Conservation (phyloP, 2,797 vertebrate genomes). For the Trematomus bernacchii region DNA sequence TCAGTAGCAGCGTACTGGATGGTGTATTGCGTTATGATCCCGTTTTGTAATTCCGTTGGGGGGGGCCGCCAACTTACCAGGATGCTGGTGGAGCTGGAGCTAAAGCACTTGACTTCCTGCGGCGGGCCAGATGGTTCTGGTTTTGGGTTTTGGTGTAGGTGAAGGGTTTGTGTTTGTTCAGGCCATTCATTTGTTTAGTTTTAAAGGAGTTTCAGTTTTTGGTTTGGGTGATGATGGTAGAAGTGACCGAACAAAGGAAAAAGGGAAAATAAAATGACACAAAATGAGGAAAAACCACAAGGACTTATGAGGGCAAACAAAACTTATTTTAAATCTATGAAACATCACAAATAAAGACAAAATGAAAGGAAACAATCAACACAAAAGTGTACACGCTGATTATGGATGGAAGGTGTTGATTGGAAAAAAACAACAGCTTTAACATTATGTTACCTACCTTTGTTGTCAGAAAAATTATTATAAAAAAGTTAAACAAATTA, state of each 20-base stretch:
- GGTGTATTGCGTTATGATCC: slow-evolving; percentile 94
- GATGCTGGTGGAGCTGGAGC: slow-evolving; percentile 97
- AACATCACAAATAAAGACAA: slow-evolving; percentile 72
- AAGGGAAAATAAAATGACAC: slow-evolving; percentile 86
- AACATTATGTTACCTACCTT: slow-evolving; percentile 94
- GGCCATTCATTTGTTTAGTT: slow-evolving; percentile 75
- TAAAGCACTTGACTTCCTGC: slow-evolving; percentile 96
- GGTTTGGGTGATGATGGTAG: slow-evolving; percentile 82
- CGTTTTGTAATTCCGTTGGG: slow-evolving; percentile 94
- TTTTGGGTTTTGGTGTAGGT: slow-evolving; percentile 67
- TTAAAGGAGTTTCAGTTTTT: slow-evolving; percentile 87
- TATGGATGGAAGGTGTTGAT: slow-evolving; percentile 85
- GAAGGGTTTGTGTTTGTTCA: slow-evolving; percentile 54
- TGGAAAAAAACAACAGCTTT: slow-evolving; percentile 85
- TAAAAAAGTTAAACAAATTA: slow-evolving; percentile 54
- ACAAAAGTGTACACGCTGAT: slow-evolving; percentile 80
- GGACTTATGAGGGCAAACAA: slow-evolving; percentile 72
- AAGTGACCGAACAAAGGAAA: slow-evolving; percentile 80
- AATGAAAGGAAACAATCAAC: slow-evolving; percentile 81
- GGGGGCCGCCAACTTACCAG: slow-evolving; percentile 99
- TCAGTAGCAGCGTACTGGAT: slow-evolving; percentile 91
- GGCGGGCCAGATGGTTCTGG: slow-evolving; percentile 98
- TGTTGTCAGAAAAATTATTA: slow-evolving; percentile 47
- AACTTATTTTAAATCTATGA: slow-evolving; percentile 84
- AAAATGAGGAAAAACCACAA: slow-evolving; percentile 87